Base-by-base conservation (phyloP, 64 coral and sea anemone species). In the Stichodactyla helianthus region DNA sequence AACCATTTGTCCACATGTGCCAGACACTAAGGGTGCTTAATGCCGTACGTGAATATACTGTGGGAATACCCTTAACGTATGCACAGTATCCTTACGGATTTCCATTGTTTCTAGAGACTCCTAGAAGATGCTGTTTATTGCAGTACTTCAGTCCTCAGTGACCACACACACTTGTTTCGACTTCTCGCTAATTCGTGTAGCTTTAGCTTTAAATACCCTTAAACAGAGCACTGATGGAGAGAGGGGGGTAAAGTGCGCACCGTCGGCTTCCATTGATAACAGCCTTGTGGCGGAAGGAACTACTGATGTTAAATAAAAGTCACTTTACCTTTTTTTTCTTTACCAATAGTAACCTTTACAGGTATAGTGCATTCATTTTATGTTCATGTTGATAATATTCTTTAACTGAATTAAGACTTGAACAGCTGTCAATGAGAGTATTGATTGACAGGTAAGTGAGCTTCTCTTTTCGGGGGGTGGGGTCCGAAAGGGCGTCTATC, bases 11-110 rank as follows among this genome's bases (percentile, higher is more conserved):
- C 10, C 63, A 59, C 23, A 98, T 94, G 89, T 98, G 95, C 27
- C 93, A 71, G 77, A 89, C 67, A 54, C 87, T 98, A 7, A 62
- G 95, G 88, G 95, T 98, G 53, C 54, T 98, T 51, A 98, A 98
- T 85, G 95, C 92, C 27, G 95, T 94, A 3, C 51, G 95, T 65
- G 95, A 94, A 26, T 94, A 85, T 58, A 98, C 68, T 52, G 93
- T 98, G 1, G 95, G 95, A 1, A 85, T 98, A 65, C 95, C 95
- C 19, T 84, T 98, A 59, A 94, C 95, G 54, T 84, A 90, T 26
- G 79, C 79, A 79, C 95, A 98, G 95, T 98, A 98, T 98, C 95
- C 92, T 98, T 92, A 35, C 31, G 31, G 31, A 35, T 57, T 57
- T 57, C 4, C 55, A 10, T 57, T 57, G 55, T 57, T 57, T 57